Percentiles rank a stretch among this genome's conserved stretches.
phyloP scores from a whole-genome alignment of 2,888 invertebrate genomes.

The Melieria crassipennis region DNA sequence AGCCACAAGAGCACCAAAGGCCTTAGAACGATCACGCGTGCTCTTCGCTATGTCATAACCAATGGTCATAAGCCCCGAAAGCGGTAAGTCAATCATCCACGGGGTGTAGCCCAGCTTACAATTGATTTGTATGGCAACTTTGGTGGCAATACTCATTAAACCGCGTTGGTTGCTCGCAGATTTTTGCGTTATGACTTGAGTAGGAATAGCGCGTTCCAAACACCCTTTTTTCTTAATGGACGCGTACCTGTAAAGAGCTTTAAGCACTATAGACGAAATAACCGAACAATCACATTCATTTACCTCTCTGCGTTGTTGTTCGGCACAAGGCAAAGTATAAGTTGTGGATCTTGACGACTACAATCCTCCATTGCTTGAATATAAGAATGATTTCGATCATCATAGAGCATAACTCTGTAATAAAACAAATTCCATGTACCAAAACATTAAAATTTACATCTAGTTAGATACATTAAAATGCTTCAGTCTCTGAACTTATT shows the following conservation, averaged over 20 bases:
- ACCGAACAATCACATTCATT: not conserved
- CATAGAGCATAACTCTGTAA: constrained; percentile 57
- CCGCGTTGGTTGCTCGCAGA: constrained; percentile 55
- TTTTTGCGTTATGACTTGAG: constrained; percentile 69
- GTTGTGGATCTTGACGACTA: constrained; percentile 70
- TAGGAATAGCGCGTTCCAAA: constrained; percentile 77
- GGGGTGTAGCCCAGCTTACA: constrained; percentile 94
- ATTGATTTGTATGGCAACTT: constrained; percentile 92
- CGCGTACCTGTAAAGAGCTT: constrained; percentile 69
- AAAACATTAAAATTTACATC: not conserved
- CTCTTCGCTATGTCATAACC: constrained; percentile 93
- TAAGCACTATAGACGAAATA: not conserved
- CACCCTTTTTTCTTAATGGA: constrained; percentile 89
- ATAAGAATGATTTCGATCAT: constrained; percentile 73
- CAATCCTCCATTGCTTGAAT: constrained; percentile 71
- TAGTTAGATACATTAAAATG: no score
- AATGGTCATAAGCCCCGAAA: constrained; percentile 78
- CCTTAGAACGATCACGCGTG: constrained; percentile 72
- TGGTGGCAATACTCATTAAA: constrained; percentile 86
- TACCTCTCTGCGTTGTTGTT: constrained; percentile 76
- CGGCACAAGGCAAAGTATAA: constrained; percentile 77
- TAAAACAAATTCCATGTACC: not conserved
- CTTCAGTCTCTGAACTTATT: no score
- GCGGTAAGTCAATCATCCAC: constrained; percentile 81
- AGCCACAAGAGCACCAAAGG: constrained; percentile 83